These are phyloP conservation scores for Pemphigus obesinymphae DNA, from an alignment of 1,140 invertebrate species.

Conservation along the genomic window DNA sequence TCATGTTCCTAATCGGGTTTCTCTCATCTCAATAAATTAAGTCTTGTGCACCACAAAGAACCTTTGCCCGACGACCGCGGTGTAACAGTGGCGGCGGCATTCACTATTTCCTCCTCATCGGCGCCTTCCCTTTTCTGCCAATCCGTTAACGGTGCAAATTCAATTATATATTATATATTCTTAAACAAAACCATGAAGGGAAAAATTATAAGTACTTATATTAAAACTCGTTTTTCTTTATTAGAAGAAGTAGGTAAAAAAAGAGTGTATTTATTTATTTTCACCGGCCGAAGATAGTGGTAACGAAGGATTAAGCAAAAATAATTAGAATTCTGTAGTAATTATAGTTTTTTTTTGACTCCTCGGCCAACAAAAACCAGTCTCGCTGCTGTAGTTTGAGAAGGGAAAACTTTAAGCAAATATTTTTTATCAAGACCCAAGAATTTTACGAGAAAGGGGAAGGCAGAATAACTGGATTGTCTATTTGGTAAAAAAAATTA, in stretches of 20 bases:
- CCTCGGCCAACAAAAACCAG: conserved; percentile 1
- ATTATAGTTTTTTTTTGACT: conserved; percentile 38
- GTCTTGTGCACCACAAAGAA: background rate
- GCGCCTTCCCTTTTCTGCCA: background rate
- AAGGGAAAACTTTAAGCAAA: conserved; percentile 19
- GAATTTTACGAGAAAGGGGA: too few species aligned
- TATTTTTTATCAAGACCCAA: conserved; percentile 12
- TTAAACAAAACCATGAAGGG: background rate
- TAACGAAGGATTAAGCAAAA: conserved; percentile 33
- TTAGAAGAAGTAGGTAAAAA: background rate
- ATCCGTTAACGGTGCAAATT: background rate
- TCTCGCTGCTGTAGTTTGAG: background rate
- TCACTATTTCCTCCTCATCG: background rate
- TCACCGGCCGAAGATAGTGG: background rate
- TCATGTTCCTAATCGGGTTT: background rate
- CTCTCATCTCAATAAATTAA: background rate
- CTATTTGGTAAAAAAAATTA: background rate
- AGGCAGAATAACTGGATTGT: too few species aligned
- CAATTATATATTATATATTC: too few species aligned
- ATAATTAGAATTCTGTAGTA: conserved; percentile 37
- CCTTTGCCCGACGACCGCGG: background rate
- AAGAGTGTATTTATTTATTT: background rate
- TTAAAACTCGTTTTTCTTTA: conserved; percentile 20
- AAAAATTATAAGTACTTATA: conserved; percentile 28
- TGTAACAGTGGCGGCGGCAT: background rate